Evolutionary conservation across 35 echinoderm and acorn worm genomes (phyloP), one percentile per base, ranked within the genome.

Genomic region (Chiridota heheva): DNA sequence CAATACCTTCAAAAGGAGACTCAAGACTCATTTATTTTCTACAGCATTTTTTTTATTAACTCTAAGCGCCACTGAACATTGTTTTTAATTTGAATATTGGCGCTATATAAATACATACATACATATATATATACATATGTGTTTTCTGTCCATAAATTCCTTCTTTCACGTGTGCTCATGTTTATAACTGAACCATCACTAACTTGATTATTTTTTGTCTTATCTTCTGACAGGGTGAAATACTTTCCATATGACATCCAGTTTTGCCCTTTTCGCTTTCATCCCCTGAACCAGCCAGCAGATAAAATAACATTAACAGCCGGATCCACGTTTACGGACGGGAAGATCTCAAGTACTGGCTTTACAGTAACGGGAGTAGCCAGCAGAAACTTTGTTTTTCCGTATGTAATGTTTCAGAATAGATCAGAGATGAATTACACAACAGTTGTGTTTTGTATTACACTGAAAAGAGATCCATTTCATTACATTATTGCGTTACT

Each of bases 211-310:
- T n/a, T n/a, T n/a, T n/a, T n/a, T n/a, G n/a, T n/a, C n/a, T n/a
- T n/a, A n/a, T 72, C 25, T 72, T 12, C 25, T 5, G 10, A 40
- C 69, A 72, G 69, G 27, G 45, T 72, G 7, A n/a, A 25, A 12
- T 72, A 72, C 20, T 72, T 72, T 45, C 69, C 69, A 5, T 72
- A 26, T 44, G 69, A 72, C 38, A 72, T 42, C 37, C 69, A 72
- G 20, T 3, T 31, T 16, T 72, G 69, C 20, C 0, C 2, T 20
- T 30, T 72, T 40, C 22, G 2, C 31, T 43, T 72, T 31, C 6
- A 4, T 42, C 69, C 69, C 25, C 37, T 26, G 25, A 72, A 72
- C 40, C 31, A 72, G 12, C 12, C 22, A 2, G 7, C 4, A 31
- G 69, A 40, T 3, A 18, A 45, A 44, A 7, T 72, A 0, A 22